phyloP scores from a whole-genome alignment of 2,888 invertebrate species.

The Conistra vaccinii region DNA sequence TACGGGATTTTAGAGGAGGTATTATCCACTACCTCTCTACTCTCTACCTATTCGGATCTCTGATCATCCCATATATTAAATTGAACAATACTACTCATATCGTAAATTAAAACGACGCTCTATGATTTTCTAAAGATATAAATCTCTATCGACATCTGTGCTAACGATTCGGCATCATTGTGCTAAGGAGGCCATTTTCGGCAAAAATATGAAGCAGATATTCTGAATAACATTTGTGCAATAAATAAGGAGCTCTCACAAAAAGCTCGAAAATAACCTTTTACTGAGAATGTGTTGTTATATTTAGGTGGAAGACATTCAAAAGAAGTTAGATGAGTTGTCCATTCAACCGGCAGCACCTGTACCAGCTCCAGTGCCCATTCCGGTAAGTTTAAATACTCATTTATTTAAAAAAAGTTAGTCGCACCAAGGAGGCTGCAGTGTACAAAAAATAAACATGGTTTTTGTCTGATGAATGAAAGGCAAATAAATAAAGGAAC shows the following conservation, averaged over 20 bases:
- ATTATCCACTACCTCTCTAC: too few species aligned
- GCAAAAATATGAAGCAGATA: too few species aligned
- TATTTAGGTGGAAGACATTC: conserved; percentile 84
- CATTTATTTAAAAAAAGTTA: not conserved
- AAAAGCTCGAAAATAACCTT: not conserved
- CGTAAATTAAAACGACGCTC: too few species aligned
- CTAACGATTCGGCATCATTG: too few species aligned
- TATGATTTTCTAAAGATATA: too few species aligned
- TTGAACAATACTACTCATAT: too few species aligned
- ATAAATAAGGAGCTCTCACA: too few species aligned
- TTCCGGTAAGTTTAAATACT: conserved; percentile 72
- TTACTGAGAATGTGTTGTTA: not conserved
- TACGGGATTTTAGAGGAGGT: too few species aligned
- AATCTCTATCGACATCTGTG: too few species aligned
- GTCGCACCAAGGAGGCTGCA: not conserved
- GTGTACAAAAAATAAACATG: not conserved
- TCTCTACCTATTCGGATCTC: too few species aligned
- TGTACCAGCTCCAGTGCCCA: conserved; percentile 69
- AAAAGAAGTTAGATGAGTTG: conserved; percentile 83
- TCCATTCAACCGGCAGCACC: conserved; percentile 68
- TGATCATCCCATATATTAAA: too few species aligned
- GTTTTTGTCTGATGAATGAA: not conserved
- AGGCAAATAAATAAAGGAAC: not conserved
- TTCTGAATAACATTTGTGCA: not conserved
- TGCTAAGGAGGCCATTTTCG: too few species aligned